These are phyloP conservation scores for Ciconia nigra DNA, from an alignment of 2,797 vertebrate species.

Conservation along the genomic window DNA sequence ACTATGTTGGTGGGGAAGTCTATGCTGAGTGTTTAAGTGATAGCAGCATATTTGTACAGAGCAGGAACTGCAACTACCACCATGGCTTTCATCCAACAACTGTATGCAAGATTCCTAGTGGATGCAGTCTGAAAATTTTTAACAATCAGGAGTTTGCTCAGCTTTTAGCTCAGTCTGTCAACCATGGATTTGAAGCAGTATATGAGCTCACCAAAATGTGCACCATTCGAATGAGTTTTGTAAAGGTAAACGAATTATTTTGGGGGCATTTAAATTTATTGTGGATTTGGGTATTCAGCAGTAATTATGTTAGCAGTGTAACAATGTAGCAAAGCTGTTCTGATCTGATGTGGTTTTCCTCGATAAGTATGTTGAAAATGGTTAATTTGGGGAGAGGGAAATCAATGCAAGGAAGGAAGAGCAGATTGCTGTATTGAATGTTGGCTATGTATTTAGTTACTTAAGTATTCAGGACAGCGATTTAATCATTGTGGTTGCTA, in stretches of 20 bases:
- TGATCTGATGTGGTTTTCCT: neutral
- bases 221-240: constrained; percentile 92
- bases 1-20: constrained; percentile 91
- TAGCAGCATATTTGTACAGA: constrained; percentile 93
- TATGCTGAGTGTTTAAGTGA: constrained; percentile 91
- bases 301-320: neutral
- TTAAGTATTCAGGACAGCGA: neutral
- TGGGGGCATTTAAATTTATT: neutral
- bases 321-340: neutral
- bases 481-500: neutral
- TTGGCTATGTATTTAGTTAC: neutral
- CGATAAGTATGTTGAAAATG: neutral
- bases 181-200: constrained; percentile 90
- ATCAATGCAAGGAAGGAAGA: neutral
- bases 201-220: constrained; percentile 95
- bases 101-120: constrained; percentile 91
- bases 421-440: neutral
- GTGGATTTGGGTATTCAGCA: neutral
- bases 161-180: constrained; percentile 90
- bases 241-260: constrained; percentile 79
- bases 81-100: constrained; percentile 91
- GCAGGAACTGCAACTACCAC: constrained; percentile 91
- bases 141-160: constrained; percentile 93
- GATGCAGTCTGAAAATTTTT: constrained; percentile 91
- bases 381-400: neutral